Percentiles rank a stretch among this genome's conserved stretches.
Evolutionary conservation across 2,888 invertebrate genomes (phyloP).

Genomic region (Ormia ochracea): DNA sequence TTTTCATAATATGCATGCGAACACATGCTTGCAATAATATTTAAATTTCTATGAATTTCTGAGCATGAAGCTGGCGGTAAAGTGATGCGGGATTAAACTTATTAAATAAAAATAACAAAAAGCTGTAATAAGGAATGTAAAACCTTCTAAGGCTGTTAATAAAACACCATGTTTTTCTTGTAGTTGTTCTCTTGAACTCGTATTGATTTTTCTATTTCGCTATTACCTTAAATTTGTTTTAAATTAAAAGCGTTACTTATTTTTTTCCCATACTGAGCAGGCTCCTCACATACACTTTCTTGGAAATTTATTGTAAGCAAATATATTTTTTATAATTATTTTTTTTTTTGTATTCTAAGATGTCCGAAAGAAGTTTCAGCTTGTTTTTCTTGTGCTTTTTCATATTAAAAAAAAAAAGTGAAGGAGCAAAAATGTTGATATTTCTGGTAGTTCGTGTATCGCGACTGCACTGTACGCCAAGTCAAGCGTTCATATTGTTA

Average conservation of each 20-base stretch:
- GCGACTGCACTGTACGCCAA: too few relatives aligned
- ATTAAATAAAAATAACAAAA: slow-evolving; percentile 10
- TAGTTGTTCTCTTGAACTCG: background rate
- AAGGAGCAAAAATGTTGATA: too few relatives aligned
- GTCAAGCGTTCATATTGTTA: background rate
- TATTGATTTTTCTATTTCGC: background rate
- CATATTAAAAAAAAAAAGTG: too few relatives aligned
- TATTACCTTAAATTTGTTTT: background rate
- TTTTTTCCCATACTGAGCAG: background rate
- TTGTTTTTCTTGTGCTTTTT: too few relatives aligned
- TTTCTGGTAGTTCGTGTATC: too few relatives aligned
- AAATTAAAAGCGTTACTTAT: slow-evolving; percentile 10
- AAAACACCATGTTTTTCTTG: slow-evolving; percentile 3
- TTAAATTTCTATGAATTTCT: background rate
- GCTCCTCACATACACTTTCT: background rate
- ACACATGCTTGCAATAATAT: background rate
- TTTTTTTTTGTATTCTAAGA: too few relatives aligned
- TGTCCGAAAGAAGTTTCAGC: too few relatives aligned
- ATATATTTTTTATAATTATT: too few relatives aligned
- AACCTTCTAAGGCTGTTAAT: background rate
- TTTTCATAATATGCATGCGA: background rate
- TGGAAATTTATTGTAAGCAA: too few relatives aligned
- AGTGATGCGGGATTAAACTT: background rate
- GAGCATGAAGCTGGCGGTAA: background rate
- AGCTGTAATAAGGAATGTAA: background rate